Evolutionary conservation across 2,888 invertebrate genomes (phyloP), one percentile per base, ranked within the genome.

Genomic region (Coenonympha arcania): DNA sequence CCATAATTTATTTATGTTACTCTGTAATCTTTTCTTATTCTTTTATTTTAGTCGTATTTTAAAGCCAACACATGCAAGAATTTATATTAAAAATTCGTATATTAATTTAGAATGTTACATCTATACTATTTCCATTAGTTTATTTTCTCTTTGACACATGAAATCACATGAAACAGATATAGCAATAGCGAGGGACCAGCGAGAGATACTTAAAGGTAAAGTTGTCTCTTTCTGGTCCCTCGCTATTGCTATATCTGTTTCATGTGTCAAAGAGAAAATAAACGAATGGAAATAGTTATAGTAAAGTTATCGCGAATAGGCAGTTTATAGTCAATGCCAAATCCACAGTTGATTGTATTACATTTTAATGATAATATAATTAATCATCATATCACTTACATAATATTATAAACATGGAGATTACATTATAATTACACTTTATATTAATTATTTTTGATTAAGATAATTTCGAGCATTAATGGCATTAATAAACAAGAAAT

Each of bases 401-500:
- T 22, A 22, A 13, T 19, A 39, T 15, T 15, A 13, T 22, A 22
- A 39, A 39, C 24, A 16, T 4, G 4, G 4, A 39, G 4, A 24
- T 39, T 15, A 15, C 4, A 37, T 37, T 36, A 36, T 11, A 20
- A 24, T 9, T 36, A 39, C 15, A 15, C 0, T 36, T 24, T 15
- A 39, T 15, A 24, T 39, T 30, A 11, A n/a, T n/a, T 41, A 18
- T 41, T 41, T 18, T 11, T 28, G n/a, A n/a, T n/a, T 19, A 41
- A 19, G 11, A 30, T 19, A 41, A 30, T 41, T 41, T 41, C 41
- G 28, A 28, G 30, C 28, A 41, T 26, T 40, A 26, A 40, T 40
- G 20, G 36, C 36, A 22, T 13, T 39, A 22, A 13, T n/a, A 18
- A 18, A 41, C 19, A n/a, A 30, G 19, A 30, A 30, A 28, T 19